Base-by-base conservation (phyloP, 1,140 invertebrate genomes). In the Brachionus rotundiformis region DNA sequence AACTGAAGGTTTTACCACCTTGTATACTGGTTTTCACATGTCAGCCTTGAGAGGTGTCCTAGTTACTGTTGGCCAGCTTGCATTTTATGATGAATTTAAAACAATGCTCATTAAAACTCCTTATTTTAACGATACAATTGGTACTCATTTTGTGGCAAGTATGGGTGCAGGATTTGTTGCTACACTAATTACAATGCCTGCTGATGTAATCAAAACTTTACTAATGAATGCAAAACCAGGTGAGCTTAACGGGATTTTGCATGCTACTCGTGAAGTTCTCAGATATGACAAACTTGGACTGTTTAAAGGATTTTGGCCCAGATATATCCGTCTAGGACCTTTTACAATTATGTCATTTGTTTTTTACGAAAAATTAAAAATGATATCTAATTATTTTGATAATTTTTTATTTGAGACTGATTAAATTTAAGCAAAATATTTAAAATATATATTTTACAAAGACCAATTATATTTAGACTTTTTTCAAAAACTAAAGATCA, bases 331-430 rank as follows among this genome's bases (percentile, higher is more conserved):
- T 49, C 90, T 99, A n/a, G 96, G 94, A 36, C 98, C 98, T 1
- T 97, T 99, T 82, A 99, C 98, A n/a, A 94, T 99, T 81, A 89
- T 99, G 6, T 96, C 95, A 0, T 99, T 99, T 87, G 91, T 99
- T 33, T 95, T 99, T 87, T 90, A 98, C 83, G 97, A 99, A 89
- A 96, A 99, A 88, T 90, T 98, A 36, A 82, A 82, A 82, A 16
- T 11, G 4, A 10, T 71, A 29, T 31, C 49, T 25, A 41, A 23
- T 44, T 44, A 73, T 73, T 44, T 73, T 3, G n/a, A 23, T 25
- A 19, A 73, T 44, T 73, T 44, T 25, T 23, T 41, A 6, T 41
- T 13, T 41, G 10, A 13, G 39, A 41, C n/a, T n/a, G n/a, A n/a
- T n/a, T n/a, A n/a, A n/a, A n/a, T n/a, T n/a, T n/a, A n/a, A n/a